Percentiles rank a stretch among this genome's conserved stretches.
These are phyloP conservation scores for Ibidorhyncha struthersii DNA, from an alignment of 2,113 vertebrate genomes.

Conservation along the genomic window DNA sequence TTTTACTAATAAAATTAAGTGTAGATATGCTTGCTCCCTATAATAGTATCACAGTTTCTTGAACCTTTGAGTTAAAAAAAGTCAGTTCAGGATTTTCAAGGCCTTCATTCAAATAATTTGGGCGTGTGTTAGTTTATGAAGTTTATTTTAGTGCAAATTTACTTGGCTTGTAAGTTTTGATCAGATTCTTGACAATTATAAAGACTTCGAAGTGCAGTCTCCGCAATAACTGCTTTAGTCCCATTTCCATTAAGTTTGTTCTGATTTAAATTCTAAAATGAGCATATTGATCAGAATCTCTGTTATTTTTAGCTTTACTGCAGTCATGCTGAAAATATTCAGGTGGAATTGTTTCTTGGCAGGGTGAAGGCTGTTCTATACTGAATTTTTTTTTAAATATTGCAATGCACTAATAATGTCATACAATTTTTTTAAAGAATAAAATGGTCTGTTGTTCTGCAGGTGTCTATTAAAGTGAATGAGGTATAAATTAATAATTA, in stretches of 20 bases:
- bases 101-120: neutral
- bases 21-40: neutral
- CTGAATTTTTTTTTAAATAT: neutral
- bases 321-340: neutral
- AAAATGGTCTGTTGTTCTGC: neutral
- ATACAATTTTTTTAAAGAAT: neutral
- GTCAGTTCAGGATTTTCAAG: neutral
- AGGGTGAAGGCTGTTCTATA: neutral
- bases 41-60: neutral
- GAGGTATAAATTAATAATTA: neutral
- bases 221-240: neutral
- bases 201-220: neutral
- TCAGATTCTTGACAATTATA: neutral
- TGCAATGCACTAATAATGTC: neutral
- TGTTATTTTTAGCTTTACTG: neutral
- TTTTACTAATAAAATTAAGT: neutral
- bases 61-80: neutral
- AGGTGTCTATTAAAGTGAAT: neutral
- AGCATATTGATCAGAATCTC: neutral
- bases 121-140: neutral
- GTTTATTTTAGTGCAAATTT: neutral
- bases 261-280: neutral
- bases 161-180: neutral
- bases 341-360: neutral
- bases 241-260: neutral